These are phyloP conservation scores for Odocoileus virginianus DNA, from an alignment of 2,113 vertebrate genomes.

Conservation along the genomic window DNA sequence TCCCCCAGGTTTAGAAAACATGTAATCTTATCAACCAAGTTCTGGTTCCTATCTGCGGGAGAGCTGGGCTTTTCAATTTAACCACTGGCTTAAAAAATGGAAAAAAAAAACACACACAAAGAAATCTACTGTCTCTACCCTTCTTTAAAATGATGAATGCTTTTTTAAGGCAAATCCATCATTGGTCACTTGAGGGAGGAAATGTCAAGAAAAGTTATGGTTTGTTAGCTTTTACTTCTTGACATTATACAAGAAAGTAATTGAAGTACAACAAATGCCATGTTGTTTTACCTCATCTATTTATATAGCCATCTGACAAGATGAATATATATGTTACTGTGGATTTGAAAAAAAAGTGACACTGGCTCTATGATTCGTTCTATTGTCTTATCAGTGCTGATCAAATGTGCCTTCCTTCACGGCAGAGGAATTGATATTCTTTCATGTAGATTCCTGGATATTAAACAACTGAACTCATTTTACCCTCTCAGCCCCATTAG, in stretches of 20 bases:
- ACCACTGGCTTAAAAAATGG: constrained; percentile 72
- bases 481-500: constrained; percentile 20
- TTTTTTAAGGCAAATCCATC: constrained; percentile 91
- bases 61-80: constrained; percentile 82
- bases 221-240: constrained; percentile 94
- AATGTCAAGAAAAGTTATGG: constrained; percentile 92
- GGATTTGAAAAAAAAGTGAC: constrained; percentile 61
- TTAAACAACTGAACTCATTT: constrained; percentile 27
- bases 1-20: constrained; percentile 59
- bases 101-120: constrained; percentile 64
- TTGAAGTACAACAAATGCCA: constrained; percentile 91
- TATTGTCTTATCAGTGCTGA: constrained; percentile 65
- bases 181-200: constrained; percentile 89
- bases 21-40: constrained; percentile 55
- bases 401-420: constrained; percentile 31
- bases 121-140: constrained; percentile 84
- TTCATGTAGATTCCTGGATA: background rate
- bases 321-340: constrained; percentile 86
- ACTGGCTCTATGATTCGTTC: constrained; percentile 38
- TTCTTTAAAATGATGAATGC: constrained; percentile 89
- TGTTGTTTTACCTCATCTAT: constrained; percentile 89
- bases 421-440: background rate
- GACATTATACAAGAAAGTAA: constrained; percentile 90
- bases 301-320: constrained; percentile 85
- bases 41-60: constrained; percentile 72